Conservation (phyloP, 2,888 invertebrate genomes). For the Cataglyphis albicans region DNA sequence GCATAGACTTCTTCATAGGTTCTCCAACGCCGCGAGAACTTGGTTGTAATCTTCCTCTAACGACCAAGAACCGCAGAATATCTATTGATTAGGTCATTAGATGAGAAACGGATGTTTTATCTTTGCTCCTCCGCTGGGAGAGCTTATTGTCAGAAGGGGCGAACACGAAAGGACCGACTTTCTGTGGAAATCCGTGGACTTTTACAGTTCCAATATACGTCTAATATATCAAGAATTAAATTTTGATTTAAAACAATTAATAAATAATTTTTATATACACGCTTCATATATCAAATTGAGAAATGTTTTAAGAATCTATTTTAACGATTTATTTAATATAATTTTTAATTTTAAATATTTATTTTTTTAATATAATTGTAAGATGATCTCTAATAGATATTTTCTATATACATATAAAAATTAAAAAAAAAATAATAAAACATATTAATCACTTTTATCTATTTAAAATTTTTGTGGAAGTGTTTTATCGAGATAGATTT, state of each 20-base stretch:
- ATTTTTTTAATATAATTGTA: neutral
- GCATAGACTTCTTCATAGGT: conserved; percentile 11
- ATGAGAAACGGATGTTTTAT: conserved; percentile 58
- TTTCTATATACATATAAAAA: neutral
- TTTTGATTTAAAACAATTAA: neutral
- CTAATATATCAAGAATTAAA: neutral
- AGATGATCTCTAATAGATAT: neutral
- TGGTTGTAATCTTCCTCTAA: conserved; percentile 64
- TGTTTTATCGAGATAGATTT: neutral
- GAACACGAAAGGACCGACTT: neutral
- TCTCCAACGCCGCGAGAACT: conserved; percentile 14
- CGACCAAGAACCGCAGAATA: conserved; percentile 52
- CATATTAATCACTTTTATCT: neutral
- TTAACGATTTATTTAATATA: neutral
- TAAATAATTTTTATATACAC: neutral
- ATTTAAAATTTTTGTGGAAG: neutral
- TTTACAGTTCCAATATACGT: neutral
- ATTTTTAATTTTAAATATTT: too few species aligned
- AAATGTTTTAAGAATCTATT: neutral
- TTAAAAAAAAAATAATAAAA: neutral
- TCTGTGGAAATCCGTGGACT: neutral
- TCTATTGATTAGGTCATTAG: conserved; percentile 71
- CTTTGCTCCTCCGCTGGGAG: conserved; percentile 34
- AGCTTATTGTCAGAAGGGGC: conserved; percentile 7
- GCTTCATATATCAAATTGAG: neutral